Conservation (phyloP, 2,113 vertebrate genomes). For the Columba livia region DNA sequence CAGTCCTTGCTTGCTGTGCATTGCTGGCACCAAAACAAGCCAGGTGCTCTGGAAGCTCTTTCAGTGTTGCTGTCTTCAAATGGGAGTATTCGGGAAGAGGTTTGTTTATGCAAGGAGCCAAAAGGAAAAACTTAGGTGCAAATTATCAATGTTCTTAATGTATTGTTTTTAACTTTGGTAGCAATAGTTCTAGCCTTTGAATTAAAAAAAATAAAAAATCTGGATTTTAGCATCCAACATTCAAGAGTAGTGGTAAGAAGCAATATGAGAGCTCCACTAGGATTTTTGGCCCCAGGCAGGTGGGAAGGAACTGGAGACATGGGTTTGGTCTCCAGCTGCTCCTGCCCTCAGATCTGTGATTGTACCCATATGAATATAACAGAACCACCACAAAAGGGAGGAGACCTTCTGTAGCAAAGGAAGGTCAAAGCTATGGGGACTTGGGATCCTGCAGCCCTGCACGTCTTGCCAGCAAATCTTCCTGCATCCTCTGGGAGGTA, state of each 20-base stretch:
- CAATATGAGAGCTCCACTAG: not conserved
- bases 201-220: not conserved
- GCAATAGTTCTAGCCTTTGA: not conserved
- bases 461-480: not conserved
- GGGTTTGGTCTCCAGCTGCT: not conserved
- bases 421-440: not conserved
- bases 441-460: not conserved
- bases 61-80: not conserved
- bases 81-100: not conserved
- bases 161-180: not conserved
- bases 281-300: rapidly evolving
- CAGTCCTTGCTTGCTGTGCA: not conserved
- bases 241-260: not conserved
- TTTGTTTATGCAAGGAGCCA: not conserved
- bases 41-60: not conserved
- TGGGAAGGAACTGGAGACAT: not conserved
- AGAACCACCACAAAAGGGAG: not conserved
- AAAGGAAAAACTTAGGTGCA: not conserved
- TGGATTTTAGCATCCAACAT: not conserved
- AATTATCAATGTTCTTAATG: not conserved
- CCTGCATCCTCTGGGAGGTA: not conserved
- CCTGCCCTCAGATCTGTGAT: not conserved
- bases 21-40: not conserved
- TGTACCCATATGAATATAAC: rapidly evolving
- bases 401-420: not conserved